These are phyloP conservation scores for Pachyseris speciosa DNA, from an alignment of 64 coral and sea anemone species.

Conservation along the genomic window DNA sequence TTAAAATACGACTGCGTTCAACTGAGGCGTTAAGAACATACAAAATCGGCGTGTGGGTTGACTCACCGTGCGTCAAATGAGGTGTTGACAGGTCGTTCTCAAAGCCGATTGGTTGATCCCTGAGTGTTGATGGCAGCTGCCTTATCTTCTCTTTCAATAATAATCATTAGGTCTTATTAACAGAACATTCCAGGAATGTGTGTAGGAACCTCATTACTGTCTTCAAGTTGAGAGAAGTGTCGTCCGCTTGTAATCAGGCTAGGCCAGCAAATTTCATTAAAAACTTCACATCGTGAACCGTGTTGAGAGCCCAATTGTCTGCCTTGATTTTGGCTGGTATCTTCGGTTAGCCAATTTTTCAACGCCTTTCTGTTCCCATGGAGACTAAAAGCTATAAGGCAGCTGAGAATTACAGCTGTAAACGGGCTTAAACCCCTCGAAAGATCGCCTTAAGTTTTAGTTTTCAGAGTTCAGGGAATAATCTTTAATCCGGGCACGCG, in stretches of 20 bases:
- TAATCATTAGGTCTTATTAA: slow-evolving; percentile 98
- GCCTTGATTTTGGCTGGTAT: background rate
- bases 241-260: background rate
- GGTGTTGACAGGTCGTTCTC: slow-evolving; percentile 88
- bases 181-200: slow-evolving; percentile 86
- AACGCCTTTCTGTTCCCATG: slow-evolving; percentile 40
- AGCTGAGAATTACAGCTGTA: slow-evolving; percentile 55
- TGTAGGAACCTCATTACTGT: slow-evolving; percentile 56
- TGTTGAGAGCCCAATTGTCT: background rate
- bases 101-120: slow-evolving; percentile 66
- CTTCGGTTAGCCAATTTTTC: slow-evolving; percentile 20
- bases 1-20: slow-evolving; percentile 88
- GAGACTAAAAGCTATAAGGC: slow-evolving; percentile 47
- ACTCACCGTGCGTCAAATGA: slow-evolving; percentile 92
- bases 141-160: slow-evolving; percentile 92
- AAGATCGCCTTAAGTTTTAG: background rate
- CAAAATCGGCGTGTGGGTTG: slow-evolving; percentile 87
- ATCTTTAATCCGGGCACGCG: background rate
- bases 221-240: slow-evolving; percentile 1
- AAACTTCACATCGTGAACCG: background rate
- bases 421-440: slow-evolving; percentile 18
- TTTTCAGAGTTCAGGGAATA: slow-evolving; percentile 20
- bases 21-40: slow-evolving; percentile 90
- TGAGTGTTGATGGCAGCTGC: slow-evolving; percentile 90
- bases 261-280: background rate